These are phyloP conservation scores for Orthosia cruda DNA, from an alignment of 2,888 invertebrate genomes.

Conservation along the genomic window DNA sequence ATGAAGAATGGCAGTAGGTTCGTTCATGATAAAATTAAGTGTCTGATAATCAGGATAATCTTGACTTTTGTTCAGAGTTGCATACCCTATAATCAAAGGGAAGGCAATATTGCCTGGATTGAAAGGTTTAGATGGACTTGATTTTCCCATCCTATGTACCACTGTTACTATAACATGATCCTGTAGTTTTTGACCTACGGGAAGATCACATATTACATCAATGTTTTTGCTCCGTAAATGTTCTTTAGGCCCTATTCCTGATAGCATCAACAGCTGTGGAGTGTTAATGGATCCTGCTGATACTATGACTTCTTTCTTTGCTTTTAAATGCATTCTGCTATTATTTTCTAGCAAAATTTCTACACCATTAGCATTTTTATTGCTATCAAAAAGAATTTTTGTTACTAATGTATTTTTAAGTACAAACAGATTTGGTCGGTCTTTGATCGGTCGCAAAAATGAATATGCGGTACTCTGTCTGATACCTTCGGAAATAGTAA, in stretches of 20 bases:
- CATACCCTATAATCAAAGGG: background rate
- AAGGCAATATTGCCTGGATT: background rate
- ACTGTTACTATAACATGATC: slow-evolving; percentile 82
- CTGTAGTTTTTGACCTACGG: slow-evolving; percentile 86
- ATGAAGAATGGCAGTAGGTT: background rate
- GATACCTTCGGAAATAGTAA: slow-evolving; percentile 83
- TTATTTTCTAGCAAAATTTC: slow-evolving; percentile 77
- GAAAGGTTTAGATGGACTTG: slow-evolving; percentile 74
- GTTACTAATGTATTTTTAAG: slow-evolving; percentile 87
- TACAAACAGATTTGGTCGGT: slow-evolving; percentile 78
- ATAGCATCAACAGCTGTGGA: slow-evolving; percentile 87
- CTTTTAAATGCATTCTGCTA: slow-evolving; percentile 68
- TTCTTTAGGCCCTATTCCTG: slow-evolving; percentile 86
- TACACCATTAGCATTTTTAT: slow-evolving; percentile 85
- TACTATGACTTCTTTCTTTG: slow-evolving; percentile 86
- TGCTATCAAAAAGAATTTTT: slow-evolving; percentile 86
- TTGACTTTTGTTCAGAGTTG: background rate
- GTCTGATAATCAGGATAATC: background rate
- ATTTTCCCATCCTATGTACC: slow-evolving; percentile 64
- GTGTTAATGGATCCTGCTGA: slow-evolving; percentile 87
- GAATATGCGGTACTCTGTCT: slow-evolving; percentile 88
- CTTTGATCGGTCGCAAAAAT: slow-evolving; percentile 81
- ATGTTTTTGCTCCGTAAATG: slow-evolving; percentile 80
- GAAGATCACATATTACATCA: slow-evolving; percentile 78
- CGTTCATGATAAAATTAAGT: background rate